These are phyloP conservation scores for Ctenochaetus hawaiiensis DNA, from an alignment of 2,797 vertebrate genomes.

Conservation along the genomic window DNA sequence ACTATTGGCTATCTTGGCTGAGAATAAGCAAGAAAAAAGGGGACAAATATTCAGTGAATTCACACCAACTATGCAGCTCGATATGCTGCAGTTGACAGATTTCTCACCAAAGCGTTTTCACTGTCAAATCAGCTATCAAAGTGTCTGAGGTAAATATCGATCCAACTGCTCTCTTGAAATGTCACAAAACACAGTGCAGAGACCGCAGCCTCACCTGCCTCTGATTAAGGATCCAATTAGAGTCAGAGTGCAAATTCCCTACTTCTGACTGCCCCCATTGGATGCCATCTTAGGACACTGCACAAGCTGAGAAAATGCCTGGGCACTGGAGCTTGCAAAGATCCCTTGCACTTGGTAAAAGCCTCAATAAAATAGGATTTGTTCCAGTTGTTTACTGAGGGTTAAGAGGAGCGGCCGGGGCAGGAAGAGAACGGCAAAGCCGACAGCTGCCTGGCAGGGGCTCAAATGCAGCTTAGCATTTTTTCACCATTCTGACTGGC, in stretches of 20 bases:
- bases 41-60: conserved; percentile 42
- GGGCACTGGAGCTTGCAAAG: conserved; percentile 77
- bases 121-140: conserved; percentile 50
- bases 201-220: conserved; percentile 59
- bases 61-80: conserved; percentile 21
- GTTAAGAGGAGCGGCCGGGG: conserved; percentile 83
- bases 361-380: conserved; percentile 87
- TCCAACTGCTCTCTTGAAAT: conserved; percentile 46
- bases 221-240: conserved; percentile 77
- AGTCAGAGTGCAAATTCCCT: conserved; percentile 58
- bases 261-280: conserved; percentile 59
- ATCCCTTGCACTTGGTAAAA: conserved; percentile 83
- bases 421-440: conserved; percentile 84
- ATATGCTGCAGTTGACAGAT: conserved; percentile 48
- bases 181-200: conserved; percentile 41
- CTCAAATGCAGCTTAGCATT: conserved; percentile 87
- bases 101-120: conserved; percentile 45
- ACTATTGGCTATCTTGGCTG: conserved; percentile 17
- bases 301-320: conserved; percentile 74
- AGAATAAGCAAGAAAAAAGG: conserved; percentile 24
- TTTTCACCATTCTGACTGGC: conserved; percentile 83
- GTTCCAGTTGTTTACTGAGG: conserved; percentile 88
- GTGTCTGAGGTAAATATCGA: conserved; percentile 52
- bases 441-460: conserved; percentile 87
- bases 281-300: conserved; percentile 78